These are phyloP conservation scores for Metallyticus violacea DNA, from an alignment of 2,888 invertebrate species.

Conservation along the genomic window DNA sequence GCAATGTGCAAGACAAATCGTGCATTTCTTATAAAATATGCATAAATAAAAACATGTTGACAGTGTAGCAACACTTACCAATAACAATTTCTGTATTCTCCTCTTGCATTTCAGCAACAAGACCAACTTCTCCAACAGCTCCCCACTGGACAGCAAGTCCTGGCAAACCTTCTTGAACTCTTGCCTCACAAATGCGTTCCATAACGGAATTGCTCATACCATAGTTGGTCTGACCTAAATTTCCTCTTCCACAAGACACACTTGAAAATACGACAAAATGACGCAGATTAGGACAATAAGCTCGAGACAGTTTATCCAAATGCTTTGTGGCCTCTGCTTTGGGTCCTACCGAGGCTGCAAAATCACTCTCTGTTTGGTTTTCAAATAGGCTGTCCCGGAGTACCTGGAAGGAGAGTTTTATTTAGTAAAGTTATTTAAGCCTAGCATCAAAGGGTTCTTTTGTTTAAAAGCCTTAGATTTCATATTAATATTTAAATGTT, in stretches of 20 bases:
- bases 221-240: constrained; percentile 88
- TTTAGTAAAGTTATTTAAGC: too few species aligned
- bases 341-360: constrained; percentile 65
- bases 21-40: too few species aligned
- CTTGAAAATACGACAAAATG: constrained; percentile 91
- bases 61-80: constrained; percentile 44
- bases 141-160: constrained; percentile 91
- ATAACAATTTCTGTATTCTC: constrained; percentile 66
- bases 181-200: constrained; percentile 81
- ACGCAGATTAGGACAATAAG: constrained; percentile 53
- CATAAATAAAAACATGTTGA: too few species aligned
- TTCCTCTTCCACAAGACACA: constrained; percentile 87
- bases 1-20: too few species aligned
- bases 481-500: too few species aligned
- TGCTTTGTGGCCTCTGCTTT: constrained; percentile 80
- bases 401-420: constrained; percentile 1
- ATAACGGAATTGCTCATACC: constrained; percentile 87
- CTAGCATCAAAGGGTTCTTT: too few species aligned
- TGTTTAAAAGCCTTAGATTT: too few species aligned
- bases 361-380: constrained; percentile 70
- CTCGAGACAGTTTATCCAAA: constrained; percentile 66
- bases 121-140: constrained; percentile 82
- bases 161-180: constrained; percentile 66
- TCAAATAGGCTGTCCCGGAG: constrained; percentile 72
- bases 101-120: constrained; percentile 57